phyloP scores from a whole-genome alignment of 2,888 invertebrate species.

The Zele albiditarsus region DNA sequence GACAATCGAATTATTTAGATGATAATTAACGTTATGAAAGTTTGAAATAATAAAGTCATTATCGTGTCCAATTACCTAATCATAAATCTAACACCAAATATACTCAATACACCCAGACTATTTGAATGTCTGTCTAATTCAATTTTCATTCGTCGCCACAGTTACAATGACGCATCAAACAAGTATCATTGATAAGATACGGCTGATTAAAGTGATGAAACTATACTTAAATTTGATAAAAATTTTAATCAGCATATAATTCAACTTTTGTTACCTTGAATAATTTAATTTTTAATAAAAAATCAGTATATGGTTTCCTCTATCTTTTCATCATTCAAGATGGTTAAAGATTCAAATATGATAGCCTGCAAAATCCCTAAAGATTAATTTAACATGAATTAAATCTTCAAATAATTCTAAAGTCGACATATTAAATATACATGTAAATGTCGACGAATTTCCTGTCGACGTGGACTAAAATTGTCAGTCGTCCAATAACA shows the following conservation, averaged over 20 bases:
- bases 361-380: not conserved
- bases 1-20: too few species aligned
- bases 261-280: too few species aligned
- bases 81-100: not conserved
- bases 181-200: not conserved
- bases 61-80: too few species aligned
- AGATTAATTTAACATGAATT: not conserved
- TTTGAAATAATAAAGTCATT: too few species aligned
- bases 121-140: not conserved
- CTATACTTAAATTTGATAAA: not conserved
- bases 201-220: not conserved
- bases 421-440: not conserved
- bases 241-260: too few species aligned
- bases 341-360: not conserved
- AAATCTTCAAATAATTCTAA: not conserved
- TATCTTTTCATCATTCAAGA: not conserved
- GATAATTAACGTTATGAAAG: too few species aligned
- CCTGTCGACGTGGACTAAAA: not conserved
- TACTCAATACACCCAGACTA: not conserved
- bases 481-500: not conserved
- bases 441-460: not conserved
- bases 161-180: not conserved
- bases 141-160: not conserved
- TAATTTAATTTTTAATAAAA: too few species aligned
- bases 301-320: not conserved